A percentile compares a stretch with the other conserved stretches of the same genome.
These are phyloP conservation scores for Eupithecia subfuscata DNA, from an alignment of 2,888 invertebrate species.

Conservation along the genomic window DNA sequence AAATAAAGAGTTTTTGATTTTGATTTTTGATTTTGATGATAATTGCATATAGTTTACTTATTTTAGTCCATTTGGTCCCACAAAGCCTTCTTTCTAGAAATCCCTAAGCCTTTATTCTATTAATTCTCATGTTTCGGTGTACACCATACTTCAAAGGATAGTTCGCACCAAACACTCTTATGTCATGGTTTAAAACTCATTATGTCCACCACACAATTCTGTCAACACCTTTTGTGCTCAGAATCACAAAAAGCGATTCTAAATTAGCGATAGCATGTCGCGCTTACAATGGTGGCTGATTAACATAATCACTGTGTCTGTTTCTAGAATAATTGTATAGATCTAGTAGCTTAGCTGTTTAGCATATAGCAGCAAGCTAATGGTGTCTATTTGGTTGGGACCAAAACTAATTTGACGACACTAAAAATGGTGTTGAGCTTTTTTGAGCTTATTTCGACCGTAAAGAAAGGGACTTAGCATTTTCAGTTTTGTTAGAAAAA, in stretches of 20 bases:
- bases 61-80: too few species aligned
- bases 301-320: conserved; percentile 10
- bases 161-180: neutral
- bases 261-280: conserved; percentile 6
- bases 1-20: too few species aligned
- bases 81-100: too few species aligned
- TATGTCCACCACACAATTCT: neutral
- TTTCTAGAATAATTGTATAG: neutral
- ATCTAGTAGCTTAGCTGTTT: neutral
- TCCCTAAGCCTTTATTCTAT: neutral
- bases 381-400: neutral
- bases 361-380: too few species aligned
- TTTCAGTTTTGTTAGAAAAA: too few species aligned
- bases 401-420: too few species aligned
- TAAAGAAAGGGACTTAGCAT: too few species aligned
- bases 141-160: neutral
- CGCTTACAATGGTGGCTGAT: neutral
- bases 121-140: neutral
- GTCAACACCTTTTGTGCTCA: neutral
- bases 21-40: too few species aligned
- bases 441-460: too few species aligned
- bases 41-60: too few species aligned
- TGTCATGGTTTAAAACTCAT: neutral
- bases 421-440: too few species aligned
- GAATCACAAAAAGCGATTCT: conserved; percentile 6